phyloP scores from a whole-genome alignment of 2,113 vertebrate species.

The Erpornis zantholeuca region DNA sequence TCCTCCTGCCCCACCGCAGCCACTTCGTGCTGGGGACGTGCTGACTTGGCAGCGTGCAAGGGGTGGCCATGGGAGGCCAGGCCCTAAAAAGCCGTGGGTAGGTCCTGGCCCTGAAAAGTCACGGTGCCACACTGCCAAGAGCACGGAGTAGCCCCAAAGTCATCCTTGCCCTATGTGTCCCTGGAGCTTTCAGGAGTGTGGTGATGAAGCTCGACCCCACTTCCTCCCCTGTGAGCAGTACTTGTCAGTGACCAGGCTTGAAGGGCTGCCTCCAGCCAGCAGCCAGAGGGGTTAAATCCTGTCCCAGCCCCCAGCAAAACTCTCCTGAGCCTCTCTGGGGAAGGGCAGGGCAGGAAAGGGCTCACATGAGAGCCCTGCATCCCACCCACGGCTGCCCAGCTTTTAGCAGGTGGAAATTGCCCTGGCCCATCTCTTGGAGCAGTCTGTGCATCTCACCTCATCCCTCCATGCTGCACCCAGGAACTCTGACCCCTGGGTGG shows the following conservation, averaged over 20 bases:
- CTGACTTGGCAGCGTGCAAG: neutral
- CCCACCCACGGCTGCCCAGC: neutral
- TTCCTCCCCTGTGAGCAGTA: neutral
- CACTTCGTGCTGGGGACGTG: neutral
- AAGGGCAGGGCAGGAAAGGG: neutral
- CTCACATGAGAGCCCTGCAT: neutral
- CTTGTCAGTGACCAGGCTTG: neutral
- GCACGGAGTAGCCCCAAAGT: neutral
- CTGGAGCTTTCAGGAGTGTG: neutral
- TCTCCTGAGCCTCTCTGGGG: neutral
- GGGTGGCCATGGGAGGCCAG: neutral
- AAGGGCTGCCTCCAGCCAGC: neutral
- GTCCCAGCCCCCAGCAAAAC: neutral
- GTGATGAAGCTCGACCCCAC: accelerated
- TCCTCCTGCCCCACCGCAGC: neutral
- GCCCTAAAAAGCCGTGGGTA: neutral
- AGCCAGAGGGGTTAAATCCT: neutral
- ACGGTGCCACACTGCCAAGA: neutral
- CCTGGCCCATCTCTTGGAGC: neutral
- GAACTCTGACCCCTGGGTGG: neutral
- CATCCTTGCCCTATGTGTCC: neutral
- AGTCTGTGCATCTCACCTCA: accelerated
- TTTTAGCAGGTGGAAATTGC: neutral
- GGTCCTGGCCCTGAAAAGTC: neutral
- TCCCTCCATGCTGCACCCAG: neutral